Evolutionary conservation across 2,797 vertebrate genomes (phyloP).

Genomic region (Muraenolepis orangiensis): DNA sequence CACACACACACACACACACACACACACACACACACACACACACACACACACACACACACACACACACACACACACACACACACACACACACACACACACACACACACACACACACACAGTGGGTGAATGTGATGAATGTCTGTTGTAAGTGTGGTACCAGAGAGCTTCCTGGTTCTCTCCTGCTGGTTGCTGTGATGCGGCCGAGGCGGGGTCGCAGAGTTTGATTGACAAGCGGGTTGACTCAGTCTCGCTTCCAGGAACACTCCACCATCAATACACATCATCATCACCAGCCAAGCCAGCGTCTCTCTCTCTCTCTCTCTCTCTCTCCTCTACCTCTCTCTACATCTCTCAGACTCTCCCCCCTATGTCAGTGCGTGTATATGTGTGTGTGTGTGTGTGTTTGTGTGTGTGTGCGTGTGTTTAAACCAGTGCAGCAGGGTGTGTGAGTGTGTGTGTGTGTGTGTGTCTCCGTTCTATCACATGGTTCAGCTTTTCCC

Average conservation of each 20-base stretch:
- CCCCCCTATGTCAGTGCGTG: no score
- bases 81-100: constrained; percentile 4
- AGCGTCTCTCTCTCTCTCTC: constrained; percentile 8
- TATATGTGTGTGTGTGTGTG: no score
- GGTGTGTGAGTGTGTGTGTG: constrained; percentile 26
- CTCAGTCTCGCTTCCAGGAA: constrained; percentile 68
- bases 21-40: constrained; percentile 3
- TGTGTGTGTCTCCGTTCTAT: constrained; percentile 55
- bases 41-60: no score
- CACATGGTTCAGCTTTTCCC: constrained; percentile 71
- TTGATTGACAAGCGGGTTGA: constrained; percentile 68
- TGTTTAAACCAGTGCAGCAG: not conserved
- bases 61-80: no score
- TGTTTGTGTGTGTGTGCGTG: no score
- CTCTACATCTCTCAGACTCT: no score
- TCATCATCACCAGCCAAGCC: constrained; percentile 49
- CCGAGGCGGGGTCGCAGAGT: constrained; percentile 52
- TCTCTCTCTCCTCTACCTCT: not conserved
- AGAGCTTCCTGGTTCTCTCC: no score
- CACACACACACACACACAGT: constrained; percentile 3
- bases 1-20: constrained; percentile 2
- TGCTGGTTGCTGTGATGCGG: constrained; percentile 34
- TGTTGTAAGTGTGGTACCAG: no score
- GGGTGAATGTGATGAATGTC: no score
- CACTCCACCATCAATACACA: constrained; percentile 68